phyloP scores from a whole-genome alignment of 2,888 invertebrate genomes.

The Alviniconcha strummeri region DNA sequence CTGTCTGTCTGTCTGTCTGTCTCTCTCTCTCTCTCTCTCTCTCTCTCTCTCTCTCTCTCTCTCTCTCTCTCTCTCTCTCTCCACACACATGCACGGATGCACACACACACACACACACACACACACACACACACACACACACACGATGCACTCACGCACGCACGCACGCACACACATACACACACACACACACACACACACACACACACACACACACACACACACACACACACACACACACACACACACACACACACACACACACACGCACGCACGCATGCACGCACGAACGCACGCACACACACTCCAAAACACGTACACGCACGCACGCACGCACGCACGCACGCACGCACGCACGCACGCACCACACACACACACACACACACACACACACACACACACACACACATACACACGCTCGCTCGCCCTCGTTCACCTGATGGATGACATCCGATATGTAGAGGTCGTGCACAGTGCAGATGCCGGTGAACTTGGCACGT shows the following conservation, averaged over 20 bases:
- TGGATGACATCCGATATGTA: conserved; percentile 25
- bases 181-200: conserved; percentile 2
- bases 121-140: too few species aligned
- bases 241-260: background rate
- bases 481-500: conserved; percentile 8
- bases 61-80: too few species aligned
- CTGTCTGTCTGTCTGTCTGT: conserved; percentile 13
- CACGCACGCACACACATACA: background rate
- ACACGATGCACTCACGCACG: too few species aligned
- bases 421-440: background rate
- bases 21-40: background rate
- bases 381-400: conserved; percentile 1
- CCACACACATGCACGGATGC: background rate
- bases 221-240: background rate
- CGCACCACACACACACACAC: background rate
- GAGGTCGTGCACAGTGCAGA: background rate
- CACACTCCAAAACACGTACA: background rate
- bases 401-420: background rate
- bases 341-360: background rate
- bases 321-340: background rate
- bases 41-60: too few species aligned
- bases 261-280: background rate
- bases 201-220: background rate
- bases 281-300: background rate
- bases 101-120: too few species aligned